Percentiles rank a stretch among this genome's conserved stretches.
Evolutionary conservation across 1,140 invertebrate genomes (phyloP).

Genomic region (Lineus longissimus): DNA sequence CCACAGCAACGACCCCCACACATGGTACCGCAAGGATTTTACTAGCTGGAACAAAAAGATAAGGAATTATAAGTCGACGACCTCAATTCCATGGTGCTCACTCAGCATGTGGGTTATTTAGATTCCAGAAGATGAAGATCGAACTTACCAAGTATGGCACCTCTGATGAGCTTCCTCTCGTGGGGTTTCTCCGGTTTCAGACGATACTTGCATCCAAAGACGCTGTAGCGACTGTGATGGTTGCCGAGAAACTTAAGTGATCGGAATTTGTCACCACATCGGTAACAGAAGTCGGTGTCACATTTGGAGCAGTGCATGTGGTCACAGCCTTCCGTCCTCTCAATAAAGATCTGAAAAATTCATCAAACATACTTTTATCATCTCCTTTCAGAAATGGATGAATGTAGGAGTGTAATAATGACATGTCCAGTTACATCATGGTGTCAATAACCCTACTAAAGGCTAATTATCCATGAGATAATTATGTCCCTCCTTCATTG

Average conservation of each 20-base stretch:
- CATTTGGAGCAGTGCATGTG: conserved; percentile 55
- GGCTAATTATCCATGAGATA: not conserved
- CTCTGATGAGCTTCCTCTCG: conserved; percentile 47
- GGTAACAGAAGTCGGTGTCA: conserved; percentile 54
- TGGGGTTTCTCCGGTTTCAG: conserved; percentile 48
- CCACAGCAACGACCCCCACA: conserved; percentile 37
- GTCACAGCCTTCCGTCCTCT: conserved; percentile 54
- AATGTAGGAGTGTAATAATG: not conserved
- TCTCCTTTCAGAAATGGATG: not conserved
- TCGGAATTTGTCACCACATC: conserved; percentile 51
- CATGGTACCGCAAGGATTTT: conserved; percentile 46
- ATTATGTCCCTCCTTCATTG: not conserved
- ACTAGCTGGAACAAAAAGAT: conserved; percentile 32
- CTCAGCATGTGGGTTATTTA: too few relatives aligned
- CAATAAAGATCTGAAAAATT: conserved; percentile 51
- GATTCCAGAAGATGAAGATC: not conserved
- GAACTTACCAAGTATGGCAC: conserved; percentile 50
- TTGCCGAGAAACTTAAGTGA: conserved; percentile 52
- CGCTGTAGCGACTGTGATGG: conserved; percentile 51
- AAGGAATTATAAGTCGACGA: not conserved
- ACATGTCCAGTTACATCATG: too few relatives aligned
- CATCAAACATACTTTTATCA: not conserved
- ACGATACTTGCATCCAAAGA: conserved; percentile 55
- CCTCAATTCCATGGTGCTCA: not conserved
- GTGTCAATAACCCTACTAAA: not conserved